Base-by-base conservation (phyloP, 2,888 invertebrate species). In the Gymnosoma rotundatum region DNA sequence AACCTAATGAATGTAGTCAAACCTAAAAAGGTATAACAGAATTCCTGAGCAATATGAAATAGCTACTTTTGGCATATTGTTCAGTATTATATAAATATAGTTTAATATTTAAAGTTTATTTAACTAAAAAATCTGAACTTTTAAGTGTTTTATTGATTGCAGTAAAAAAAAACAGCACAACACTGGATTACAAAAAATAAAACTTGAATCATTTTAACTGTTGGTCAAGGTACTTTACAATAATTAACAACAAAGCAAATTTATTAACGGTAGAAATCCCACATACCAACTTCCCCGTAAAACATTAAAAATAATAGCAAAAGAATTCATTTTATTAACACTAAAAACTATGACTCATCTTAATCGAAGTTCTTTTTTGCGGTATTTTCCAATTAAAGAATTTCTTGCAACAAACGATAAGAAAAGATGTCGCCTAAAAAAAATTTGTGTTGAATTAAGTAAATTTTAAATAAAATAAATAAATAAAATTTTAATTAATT, bases 401-500 rank as follows among this genome's bases (percentile, higher is more conserved):
- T 54, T 54, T 61, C 25, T 63, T 3, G 7, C 8, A 38, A 20
- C 1, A n/a, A 20, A 12, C 50, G 52, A 42, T 52, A 14, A 56
- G 45, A 74, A 18, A 2, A 74, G 50, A 5, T 52, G 38, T 36
- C 10, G 9, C 2, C 54, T 54, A 42, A 42, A 20, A 25, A 25
- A 20, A 32, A 1, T 7, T 20, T 66, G 56, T 75, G 74, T n/a
- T 64, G 20, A 64, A 45, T 56, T 38, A 18, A 54, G 16, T 54
- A 2, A 63, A 42, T 45, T 74, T n/a, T 12, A 52, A 8, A 32
- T 38, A 25, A 38, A 38, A 1, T 38, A 38, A 38, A 38, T 38
- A 38, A 38, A 38, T 38, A 38, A 38, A 9, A 38, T 4, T 7
- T 25, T 7, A 38, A 38, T 38, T 9, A 38, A 38, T 38, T 38